Evolutionary conservation across 2,797 vertebrate genomes (phyloP).

Genomic region (Micromesistius poutassou): DNA sequence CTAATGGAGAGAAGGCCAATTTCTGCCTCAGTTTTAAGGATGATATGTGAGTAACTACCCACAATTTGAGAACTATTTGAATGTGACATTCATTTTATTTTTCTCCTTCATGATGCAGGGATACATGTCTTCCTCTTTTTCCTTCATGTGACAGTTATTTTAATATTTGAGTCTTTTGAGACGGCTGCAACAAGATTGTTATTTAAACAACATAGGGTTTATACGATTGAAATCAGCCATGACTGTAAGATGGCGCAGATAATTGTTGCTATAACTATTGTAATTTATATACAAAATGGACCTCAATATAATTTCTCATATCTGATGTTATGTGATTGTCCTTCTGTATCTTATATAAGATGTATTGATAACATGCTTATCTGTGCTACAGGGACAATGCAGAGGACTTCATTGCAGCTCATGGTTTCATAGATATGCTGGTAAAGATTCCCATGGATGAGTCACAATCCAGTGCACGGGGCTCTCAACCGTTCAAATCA

Average conservation of each 20-base stretch:
- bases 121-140: background rate
- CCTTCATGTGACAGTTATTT: background rate
- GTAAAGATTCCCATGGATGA: conserved; percentile 72
- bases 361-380: background rate
- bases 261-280: background rate
- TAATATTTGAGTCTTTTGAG: background rate
- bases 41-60: conserved; percentile 78
- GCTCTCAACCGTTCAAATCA: conserved; percentile 18
- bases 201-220: background rate
- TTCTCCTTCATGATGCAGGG: background rate
- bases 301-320: background rate
- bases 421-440: conserved; percentile 64
- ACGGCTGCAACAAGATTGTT: background rate
- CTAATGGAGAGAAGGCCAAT: conserved; percentile 63
- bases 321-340: background rate
- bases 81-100: background rate
- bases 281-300: background rate
- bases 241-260: background rate
- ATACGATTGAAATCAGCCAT: background rate
- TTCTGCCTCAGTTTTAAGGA: conserved; percentile 81
- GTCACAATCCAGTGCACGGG: conserved; percentile 38
- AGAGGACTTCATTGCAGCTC: conserved; percentile 70
- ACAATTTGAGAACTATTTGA: background rate
- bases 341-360: background rate
- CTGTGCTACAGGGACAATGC: conserved; percentile 62